A percentile compares a stretch with the other conserved stretches of the same genome.
These are phyloP conservation scores for Callitettix versicolor DNA, from an alignment of 1,140 invertebrate genomes.

Conservation along the genomic window DNA sequence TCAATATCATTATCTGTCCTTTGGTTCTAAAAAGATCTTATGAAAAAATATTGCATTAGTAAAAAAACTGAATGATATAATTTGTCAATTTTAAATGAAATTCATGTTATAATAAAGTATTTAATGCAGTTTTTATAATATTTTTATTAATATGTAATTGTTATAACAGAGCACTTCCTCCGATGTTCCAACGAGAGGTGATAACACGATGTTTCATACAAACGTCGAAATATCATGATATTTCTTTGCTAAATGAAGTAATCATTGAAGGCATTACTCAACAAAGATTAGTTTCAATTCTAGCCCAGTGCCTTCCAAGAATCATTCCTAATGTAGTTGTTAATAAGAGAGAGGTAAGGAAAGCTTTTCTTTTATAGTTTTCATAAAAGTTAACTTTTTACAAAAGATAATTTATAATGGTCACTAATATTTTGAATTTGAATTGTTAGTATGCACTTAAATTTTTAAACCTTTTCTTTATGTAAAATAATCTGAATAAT, in stretches of 20 bases:
- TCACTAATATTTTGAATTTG: not conserved
- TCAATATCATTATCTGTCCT: too few relatives aligned
- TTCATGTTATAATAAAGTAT: too few relatives aligned
- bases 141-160: slow-evolving; percentile 2
- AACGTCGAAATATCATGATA: slow-evolving; percentile 27
- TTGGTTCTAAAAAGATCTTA: too few relatives aligned
- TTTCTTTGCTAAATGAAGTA: slow-evolving; percentile 32
- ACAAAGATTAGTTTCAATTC: slow-evolving; percentile 35
- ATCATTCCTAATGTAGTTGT: slow-evolving; percentile 58
- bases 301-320: slow-evolving; percentile 41
- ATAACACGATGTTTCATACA: slow-evolving; percentile 35
- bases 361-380: not conserved
- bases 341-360: slow-evolving; percentile 49
- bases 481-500: too few relatives aligned
- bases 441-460: not conserved
- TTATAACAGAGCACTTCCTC: slow-evolving; percentile 35
- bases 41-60: too few relatives aligned
- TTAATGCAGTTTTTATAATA: too few relatives aligned
- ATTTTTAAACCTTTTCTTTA: too few relatives aligned
- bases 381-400: not conserved
- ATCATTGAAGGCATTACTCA: slow-evolving; percentile 33
- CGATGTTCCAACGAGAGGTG: slow-evolving; percentile 43
- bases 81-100: too few relatives aligned
- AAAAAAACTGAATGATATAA: too few relatives aligned
- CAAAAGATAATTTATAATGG: not conserved